Base-by-base conservation (phyloP, 2,797 vertebrate species). In the Hypotaenidia philippensis region DNA sequence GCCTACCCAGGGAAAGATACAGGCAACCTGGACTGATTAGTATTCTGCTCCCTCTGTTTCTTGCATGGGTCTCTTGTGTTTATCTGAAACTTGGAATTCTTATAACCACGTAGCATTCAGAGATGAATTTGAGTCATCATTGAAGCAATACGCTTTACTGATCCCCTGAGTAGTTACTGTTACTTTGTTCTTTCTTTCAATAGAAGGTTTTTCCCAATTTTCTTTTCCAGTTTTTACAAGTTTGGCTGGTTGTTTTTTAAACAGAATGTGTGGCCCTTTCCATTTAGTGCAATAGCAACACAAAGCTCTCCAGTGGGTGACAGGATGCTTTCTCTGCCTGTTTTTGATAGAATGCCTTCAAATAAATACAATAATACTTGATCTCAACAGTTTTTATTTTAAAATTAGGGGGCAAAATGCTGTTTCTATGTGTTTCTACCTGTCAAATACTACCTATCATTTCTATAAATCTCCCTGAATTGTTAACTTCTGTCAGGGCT, bases 381-480 rank as follows among this genome's bases (percentile, higher is more conserved):
- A 79, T 71, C 40, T 60, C 15, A 2, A 23, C 8, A 20, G 40
- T 32, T 2, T 40, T 75, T 69, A 71, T 89, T 78, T 84, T 1
- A 56, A 20, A 80, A 27, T 55, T 0, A 69, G 19, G 7, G 12
- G 0, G 36, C 68, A 84, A 4, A 16, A 36, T 0, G 6, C 1
- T 52, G 9, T 31, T 83, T 60, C 41, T 66, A 16, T 1, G 6
- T 36, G 40, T 12, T 94, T 87, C 16, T 44, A 52, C 12, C 18
- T 69, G 41, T 66, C 47, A 89, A 38, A 50, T 56, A 80, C 31
- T 80, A 19, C 16, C 31, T 59, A 1, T 38, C 70, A 53, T 85
- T 74, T 80, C 56, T 80, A 32, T 66, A 80, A 56, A 53, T 40
- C 34, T 64, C 31, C 44, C 25, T 31, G 61, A 64, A 56, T 36